Conservation (phyloP, 2,797 vertebrate genomes). For the Masticophis lateralis region DNA sequence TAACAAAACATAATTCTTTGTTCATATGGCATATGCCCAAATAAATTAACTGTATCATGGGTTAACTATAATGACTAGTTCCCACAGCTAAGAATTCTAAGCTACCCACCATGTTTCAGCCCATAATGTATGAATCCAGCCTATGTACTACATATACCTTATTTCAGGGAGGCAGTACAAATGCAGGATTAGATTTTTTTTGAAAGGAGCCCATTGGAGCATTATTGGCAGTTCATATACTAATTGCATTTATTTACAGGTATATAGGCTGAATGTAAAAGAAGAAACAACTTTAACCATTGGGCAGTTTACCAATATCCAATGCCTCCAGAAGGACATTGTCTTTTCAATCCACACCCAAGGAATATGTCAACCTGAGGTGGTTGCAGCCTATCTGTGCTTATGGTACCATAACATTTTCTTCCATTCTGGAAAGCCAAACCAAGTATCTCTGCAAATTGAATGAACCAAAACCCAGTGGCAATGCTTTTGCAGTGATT, state of each 20-base stretch:
- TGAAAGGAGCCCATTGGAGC: not conserved
- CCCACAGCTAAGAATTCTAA: not conserved
- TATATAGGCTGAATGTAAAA: not conserved
- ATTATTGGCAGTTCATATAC: not conserved
- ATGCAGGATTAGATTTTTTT: not conserved
- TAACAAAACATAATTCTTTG: not conserved
- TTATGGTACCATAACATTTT: not conserved
- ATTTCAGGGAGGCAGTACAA: not conserved
- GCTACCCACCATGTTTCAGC: not conserved
- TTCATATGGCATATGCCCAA: not conserved
- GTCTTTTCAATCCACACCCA: not conserved
- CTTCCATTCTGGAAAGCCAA: not conserved
- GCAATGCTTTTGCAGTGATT: not conserved
- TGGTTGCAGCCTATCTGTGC: not conserved
- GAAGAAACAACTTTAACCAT: not conserved
- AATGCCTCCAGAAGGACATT: not conserved
- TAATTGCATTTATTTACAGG: not conserved
- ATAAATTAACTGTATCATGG: not conserved
- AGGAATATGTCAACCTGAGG: conserved; percentile 19
- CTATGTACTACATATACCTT: not conserved
- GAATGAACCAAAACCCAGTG: not conserved
- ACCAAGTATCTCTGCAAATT: not conserved
- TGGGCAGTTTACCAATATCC: not conserved
- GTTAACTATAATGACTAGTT: not conserved
- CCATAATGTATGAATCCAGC: not conserved